These are phyloP conservation scores for Mimumesa dahlbomi DNA, from an alignment of 2,888 invertebrate genomes.

Conservation along the genomic window DNA sequence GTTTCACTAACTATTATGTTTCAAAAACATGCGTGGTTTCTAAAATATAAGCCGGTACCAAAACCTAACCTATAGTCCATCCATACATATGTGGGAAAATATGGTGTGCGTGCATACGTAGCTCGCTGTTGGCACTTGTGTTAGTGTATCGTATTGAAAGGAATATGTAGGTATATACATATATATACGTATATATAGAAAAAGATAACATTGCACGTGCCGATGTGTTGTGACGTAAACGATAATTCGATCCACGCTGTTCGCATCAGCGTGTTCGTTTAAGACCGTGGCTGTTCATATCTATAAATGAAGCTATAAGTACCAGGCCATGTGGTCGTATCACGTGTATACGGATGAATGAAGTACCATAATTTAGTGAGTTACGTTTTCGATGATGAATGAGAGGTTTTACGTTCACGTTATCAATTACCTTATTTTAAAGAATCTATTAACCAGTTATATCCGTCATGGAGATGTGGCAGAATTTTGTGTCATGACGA, in stretches of 20 bases:
- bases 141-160: too few relatives aligned
- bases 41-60: too few relatives aligned
- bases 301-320: conserved; percentile 33
- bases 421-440: too few relatives aligned
- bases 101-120: too few relatives aligned
- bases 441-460: too few relatives aligned
- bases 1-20: too few relatives aligned
- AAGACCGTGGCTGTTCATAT: conserved; percentile 11
- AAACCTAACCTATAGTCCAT: too few relatives aligned
- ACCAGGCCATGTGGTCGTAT: conserved; percentile 41
- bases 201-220: conserved; percentile 31
- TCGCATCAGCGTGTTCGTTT: conserved; percentile 39
- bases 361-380: conserved; percentile 35
- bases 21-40: too few relatives aligned
- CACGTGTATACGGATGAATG: conserved; percentile 46
- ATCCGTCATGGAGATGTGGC: too few relatives aligned
- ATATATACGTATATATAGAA: not conserved
- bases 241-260: conserved; percentile 47
- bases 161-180: not conserved
- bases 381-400: conserved; percentile 41
- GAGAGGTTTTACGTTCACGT: conserved; percentile 3
- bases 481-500: too few relatives aligned
- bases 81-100: too few relatives aligned
- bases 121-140: too few relatives aligned
- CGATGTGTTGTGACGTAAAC: conserved; percentile 40